Evolutionary conservation across 2,113 vertebrate species (phyloP).

Genomic region (Anguilla rostrata): DNA sequence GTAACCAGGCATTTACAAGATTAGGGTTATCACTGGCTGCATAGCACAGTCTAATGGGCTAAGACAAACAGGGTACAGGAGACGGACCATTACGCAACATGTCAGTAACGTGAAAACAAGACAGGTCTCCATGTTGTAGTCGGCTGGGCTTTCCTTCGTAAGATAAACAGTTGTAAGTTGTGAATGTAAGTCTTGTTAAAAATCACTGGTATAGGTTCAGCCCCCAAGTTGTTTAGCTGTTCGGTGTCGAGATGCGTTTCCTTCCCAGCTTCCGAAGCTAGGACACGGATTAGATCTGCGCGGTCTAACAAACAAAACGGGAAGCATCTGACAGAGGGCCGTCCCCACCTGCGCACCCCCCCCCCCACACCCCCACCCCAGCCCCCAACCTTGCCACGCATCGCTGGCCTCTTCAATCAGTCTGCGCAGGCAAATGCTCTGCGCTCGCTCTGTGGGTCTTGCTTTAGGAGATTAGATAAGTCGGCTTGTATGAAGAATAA

Average conservation of each 20-base stretch:
- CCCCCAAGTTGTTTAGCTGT: neutral
- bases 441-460: no score
- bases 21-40: neutral
- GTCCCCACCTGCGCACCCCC: neutral
- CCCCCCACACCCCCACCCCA: neutral
- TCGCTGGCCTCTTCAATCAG: no score
- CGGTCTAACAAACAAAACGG: slow-evolving; percentile 16
- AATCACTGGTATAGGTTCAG: neutral
- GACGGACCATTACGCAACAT: no score
- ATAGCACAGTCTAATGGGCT: neutral
- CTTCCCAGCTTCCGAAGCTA: neutral
- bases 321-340: neutral
- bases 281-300: neutral
- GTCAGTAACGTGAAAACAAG: no score
- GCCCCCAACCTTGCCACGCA: neutral
- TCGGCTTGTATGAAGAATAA: no score
- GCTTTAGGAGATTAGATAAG: no score
- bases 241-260: neutral
- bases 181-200: no score
- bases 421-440: neutral
- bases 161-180: no score
- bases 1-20: neutral
- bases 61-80: neutral
- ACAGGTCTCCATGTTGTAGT: no score
- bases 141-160: no score